Evolutionary conservation across 2,888 invertebrate species (phyloP), one percentile per base, ranked within the genome.

Genomic region (Omphaloscelis lunosa): DNA sequence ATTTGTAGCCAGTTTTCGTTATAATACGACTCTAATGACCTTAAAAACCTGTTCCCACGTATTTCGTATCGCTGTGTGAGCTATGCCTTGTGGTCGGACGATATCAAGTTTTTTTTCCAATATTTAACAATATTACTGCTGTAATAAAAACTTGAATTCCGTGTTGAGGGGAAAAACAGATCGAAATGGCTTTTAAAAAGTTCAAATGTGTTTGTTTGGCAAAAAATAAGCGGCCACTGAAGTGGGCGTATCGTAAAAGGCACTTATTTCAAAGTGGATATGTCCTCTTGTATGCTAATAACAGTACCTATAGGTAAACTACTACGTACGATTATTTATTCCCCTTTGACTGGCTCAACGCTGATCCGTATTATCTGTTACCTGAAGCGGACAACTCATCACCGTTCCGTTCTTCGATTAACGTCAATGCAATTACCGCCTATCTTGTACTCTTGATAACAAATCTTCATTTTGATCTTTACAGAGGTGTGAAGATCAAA

Each of bases 151-250:
- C 23, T 61, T 63, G 15, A n/a, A 65, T 15, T 59, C 59, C 63
- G 58, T 65, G 45, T 66, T 29, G 27, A 1, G 59, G 78, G 78
- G 78, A 66, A 79, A 59, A 29, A 79, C 75, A 34, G n/a, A 34
- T 53, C 17, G 4, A 12, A 29, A 23, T 72, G 23, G 29, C 11
- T 27, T 72, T 23, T 39, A 8, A 9, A 71, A 5, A n/a, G 11
- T 45, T 6, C 11, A 27, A 41, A 45, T 45, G 45, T 71, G 23
- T 51, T 15, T 17, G 29, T 34, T 71, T 29, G 45, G 23, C 11
- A 69, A 68, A 41, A 39, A 41, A 39, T n/a, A n/a, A 23, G n/a
- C n/a, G n/a, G 11, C 9, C n/a, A n/a, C 23, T 53, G 9, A 23
- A 8, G 20, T 23, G 23, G 11, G 23, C n/a, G 53, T 53, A 1